Conservation (phyloP, 2,113 vertebrate species). For the Taxidea taxus region DNA sequence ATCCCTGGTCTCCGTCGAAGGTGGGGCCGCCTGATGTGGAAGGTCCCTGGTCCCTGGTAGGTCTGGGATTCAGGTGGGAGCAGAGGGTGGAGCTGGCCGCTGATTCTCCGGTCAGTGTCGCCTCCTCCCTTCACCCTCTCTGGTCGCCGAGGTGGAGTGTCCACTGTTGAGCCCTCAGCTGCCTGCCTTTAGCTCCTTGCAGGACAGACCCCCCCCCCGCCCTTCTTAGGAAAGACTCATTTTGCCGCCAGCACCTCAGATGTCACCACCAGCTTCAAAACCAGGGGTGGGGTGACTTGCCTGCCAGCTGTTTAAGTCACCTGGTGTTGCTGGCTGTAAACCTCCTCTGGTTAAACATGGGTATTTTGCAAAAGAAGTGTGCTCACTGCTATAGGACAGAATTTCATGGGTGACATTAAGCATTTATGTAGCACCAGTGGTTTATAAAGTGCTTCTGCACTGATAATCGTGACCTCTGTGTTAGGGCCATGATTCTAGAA, state of each 20-base stretch:
- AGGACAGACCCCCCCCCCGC: not conserved
- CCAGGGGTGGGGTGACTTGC: not conserved
- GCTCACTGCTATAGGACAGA: not conserved
- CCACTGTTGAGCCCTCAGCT: fast-evolving
- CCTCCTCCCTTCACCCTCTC: not conserved
- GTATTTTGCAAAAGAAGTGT: not conserved
- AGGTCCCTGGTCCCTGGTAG: not conserved
- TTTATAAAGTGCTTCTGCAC: not conserved
- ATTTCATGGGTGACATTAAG: not conserved
- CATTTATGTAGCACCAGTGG: not conserved
- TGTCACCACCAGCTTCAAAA: not conserved
- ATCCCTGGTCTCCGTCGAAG: not conserved
- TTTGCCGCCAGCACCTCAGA: not conserved
- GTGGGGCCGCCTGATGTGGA: not conserved
- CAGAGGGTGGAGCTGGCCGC: not conserved
- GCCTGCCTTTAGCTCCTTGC: not conserved
- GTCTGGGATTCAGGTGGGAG: not conserved
- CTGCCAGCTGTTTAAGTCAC: not conserved
- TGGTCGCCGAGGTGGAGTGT: not conserved
- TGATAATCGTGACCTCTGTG: fast-evolving
- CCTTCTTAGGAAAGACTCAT: not conserved
- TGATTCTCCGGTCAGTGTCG: too few species aligned
- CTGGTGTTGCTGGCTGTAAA: not conserved
- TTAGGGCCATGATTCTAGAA: not conserved
- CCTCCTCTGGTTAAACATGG: not conserved